phyloP scores from a whole-genome alignment of 2,797 vertebrate genomes.

The Arctocebus calabarensis region DNA sequence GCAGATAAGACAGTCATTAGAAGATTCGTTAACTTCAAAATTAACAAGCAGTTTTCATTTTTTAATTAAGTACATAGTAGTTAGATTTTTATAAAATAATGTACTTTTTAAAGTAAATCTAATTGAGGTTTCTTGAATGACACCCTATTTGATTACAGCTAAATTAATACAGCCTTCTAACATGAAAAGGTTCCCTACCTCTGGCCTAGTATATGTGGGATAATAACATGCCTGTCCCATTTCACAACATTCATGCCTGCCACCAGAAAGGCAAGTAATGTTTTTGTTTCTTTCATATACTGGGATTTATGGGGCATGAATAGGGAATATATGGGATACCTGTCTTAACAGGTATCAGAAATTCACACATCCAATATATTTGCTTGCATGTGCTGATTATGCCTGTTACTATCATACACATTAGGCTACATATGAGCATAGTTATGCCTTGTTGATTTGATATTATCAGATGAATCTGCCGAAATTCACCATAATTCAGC shows the following conservation, averaged over 20 bases:
- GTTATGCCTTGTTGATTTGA: slow-evolving; percentile 48
- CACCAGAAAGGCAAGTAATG: slow-evolving; percentile 27
- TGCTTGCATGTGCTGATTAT: neutral
- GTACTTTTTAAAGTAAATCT: too few relatives aligned
- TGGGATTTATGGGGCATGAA: neutral
- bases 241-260: neutral
- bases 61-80: too few relatives aligned
- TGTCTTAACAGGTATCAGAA: neutral
- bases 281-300: slow-evolving; percentile 19
- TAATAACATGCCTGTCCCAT: neutral
- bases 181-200: too few relatives aligned
- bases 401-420: neutral
- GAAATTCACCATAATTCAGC: slow-evolving; percentile 75
- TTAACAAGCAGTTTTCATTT: too few relatives aligned
- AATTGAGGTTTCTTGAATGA: too few relatives aligned
- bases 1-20: too few relatives aligned
- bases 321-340: neutral
- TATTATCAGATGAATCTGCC: slow-evolving; percentile 63
- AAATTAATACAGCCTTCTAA: too few relatives aligned
- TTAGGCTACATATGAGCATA: neutral
- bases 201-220: neutral
- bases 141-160: too few relatives aligned
- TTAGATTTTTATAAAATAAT: too few relatives aligned
- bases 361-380: slow-evolving; percentile 10
- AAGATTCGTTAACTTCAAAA: too few relatives aligned